Evolutionary conservation across 2,888 invertebrate genomes (phyloP).

Genomic region (Congeria kusceri): DNA sequence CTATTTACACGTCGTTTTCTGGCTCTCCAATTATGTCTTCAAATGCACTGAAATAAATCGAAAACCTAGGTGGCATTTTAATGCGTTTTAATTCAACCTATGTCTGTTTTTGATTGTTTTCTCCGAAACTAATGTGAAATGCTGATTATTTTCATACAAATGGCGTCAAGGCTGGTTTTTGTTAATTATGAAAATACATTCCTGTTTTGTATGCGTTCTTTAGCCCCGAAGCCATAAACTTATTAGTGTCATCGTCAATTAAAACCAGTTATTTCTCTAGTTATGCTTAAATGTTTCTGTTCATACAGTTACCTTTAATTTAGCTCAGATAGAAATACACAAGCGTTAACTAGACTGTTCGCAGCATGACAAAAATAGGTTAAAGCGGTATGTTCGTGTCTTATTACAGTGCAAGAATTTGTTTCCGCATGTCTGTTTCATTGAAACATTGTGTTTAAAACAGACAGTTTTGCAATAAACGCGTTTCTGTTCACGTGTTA

Average conservation of each 20-base stretch:
- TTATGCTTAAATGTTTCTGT: too few species aligned
- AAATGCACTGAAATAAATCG: conserved; percentile 31
- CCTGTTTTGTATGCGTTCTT: conserved; percentile 10
- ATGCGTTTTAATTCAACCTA: conserved; percentile 26
- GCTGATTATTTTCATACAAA: conserved; percentile 10
- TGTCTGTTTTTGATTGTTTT: conserved; percentile 30
- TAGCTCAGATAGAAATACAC: too few species aligned
- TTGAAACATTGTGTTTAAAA: too few species aligned
- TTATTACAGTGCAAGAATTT: not conserved
- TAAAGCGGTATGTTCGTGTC: not conserved
- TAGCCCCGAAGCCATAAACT: conserved; percentile 3
- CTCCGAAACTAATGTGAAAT: not conserved
- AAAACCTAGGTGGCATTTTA: conserved; percentile 16
- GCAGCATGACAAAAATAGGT: not conserved
- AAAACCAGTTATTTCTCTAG: conserved; percentile 15
- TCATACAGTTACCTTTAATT: too few species aligned
- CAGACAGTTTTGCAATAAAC: too few species aligned
- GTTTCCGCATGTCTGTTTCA: too few species aligned
- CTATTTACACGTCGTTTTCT: conserved; percentile 50
- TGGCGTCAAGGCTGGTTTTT: conserved; percentile 22
- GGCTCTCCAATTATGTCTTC: conserved; percentile 38
- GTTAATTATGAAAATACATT: conserved; percentile 23
- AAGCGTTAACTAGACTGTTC: too few species aligned
- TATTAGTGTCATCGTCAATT: conserved; percentile 34
- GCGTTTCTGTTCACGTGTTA: too few species aligned